Evolutionary conservation across 2,888 invertebrate species (phyloP).

Genomic region (Diloba caeruleocephala): DNA sequence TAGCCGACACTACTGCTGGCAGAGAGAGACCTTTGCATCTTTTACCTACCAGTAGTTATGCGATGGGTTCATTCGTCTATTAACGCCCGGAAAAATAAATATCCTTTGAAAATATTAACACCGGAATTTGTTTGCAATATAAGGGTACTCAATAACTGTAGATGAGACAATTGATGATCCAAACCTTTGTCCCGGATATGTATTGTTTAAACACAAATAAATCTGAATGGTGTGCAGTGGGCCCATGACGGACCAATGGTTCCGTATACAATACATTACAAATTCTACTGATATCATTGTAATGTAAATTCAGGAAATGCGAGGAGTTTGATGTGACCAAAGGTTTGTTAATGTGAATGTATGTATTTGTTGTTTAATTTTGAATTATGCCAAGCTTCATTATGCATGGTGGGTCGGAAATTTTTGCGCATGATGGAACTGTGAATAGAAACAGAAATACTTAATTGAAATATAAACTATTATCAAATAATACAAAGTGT

Average conservation of each 20-base stretch:
- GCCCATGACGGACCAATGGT: constrained; percentile 43
- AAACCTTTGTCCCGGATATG: constrained; percentile 45
- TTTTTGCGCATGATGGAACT: too few species aligned
- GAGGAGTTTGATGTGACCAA: constrained; percentile 44
- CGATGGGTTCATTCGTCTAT: not conserved
- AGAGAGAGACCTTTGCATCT: too few species aligned
- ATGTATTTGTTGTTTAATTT: constrained; percentile 16
- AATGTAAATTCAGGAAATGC: constrained; percentile 47
- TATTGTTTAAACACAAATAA: constrained; percentile 58
- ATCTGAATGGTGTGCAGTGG: constrained; percentile 33
- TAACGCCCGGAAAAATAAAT: constrained; percentile 1
- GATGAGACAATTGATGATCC: constrained; percentile 37
- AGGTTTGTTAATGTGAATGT: constrained; percentile 38
- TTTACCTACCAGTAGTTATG: too few species aligned
- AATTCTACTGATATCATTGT: constrained; percentile 51
- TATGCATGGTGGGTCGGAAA: not conserved
- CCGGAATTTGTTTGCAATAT: constrained; percentile 26
- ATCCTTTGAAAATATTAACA: constrained; percentile 23
- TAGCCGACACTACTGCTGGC: too few species aligned
- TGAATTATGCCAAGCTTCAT: constrained; percentile 8
- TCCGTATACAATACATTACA: constrained; percentile 49
- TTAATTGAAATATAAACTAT: not conserved
- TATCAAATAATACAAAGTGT: too few species aligned
- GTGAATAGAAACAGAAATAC: too few species aligned
- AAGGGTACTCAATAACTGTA: constrained; percentile 32